Percentiles rank a stretch among this genome's conserved stretches.
These are phyloP conservation scores for Boloria euphrosyne DNA, from an alignment of 2,888 invertebrate species.

Conservation along the genomic window DNA sequence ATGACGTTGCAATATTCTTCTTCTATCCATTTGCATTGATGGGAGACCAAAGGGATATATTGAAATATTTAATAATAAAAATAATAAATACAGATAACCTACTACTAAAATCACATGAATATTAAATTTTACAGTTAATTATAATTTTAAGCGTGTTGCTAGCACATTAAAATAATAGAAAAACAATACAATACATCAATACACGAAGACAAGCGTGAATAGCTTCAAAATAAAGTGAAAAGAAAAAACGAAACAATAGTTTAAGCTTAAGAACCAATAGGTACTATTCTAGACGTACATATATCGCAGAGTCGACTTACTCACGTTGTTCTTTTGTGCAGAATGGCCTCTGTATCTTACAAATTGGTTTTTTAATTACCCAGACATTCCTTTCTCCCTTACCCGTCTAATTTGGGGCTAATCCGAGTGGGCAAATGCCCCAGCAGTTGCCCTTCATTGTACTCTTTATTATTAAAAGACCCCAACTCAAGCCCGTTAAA, in stretches of 20 bases:
- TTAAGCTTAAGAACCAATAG: slow-evolving; percentile 33
- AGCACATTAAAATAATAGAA: too few relatives aligned
- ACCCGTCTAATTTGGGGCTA: slow-evolving; percentile 54
- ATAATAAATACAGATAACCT: too few relatives aligned
- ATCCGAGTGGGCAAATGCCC: slow-evolving; percentile 47
- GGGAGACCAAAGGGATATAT: too few relatives aligned
- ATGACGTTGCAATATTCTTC: too few relatives aligned
- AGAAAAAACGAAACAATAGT: slow-evolving; percentile 18
- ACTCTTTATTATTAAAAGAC: slow-evolving; percentile 46
- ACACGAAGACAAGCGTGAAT: too few relatives aligned
- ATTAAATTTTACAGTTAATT: too few relatives aligned
- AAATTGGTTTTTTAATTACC: slow-evolving; percentile 73
- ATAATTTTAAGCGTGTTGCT: too few relatives aligned
- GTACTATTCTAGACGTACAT: slow-evolving; percentile 29
- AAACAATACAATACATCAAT: too few relatives aligned
- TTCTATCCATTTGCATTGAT: too few relatives aligned
- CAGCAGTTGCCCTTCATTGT: slow-evolving; percentile 47
- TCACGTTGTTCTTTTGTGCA: slow-evolving; percentile 37
- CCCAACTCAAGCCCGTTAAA: slow-evolving; percentile 39
- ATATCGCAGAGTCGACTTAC: slow-evolving; percentile 32
- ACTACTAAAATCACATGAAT: too few relatives aligned
- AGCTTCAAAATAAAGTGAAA: neutral
- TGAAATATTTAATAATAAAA: too few relatives aligned
- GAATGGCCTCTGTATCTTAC: slow-evolving; percentile 45
- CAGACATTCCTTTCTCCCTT: slow-evolving; percentile 57